Evolutionary conservation across 2,888 invertebrate genomes (phyloP), one percentile per base, ranked within the genome.

Genomic region (Poecilobothrus nobilitatus): DNA sequence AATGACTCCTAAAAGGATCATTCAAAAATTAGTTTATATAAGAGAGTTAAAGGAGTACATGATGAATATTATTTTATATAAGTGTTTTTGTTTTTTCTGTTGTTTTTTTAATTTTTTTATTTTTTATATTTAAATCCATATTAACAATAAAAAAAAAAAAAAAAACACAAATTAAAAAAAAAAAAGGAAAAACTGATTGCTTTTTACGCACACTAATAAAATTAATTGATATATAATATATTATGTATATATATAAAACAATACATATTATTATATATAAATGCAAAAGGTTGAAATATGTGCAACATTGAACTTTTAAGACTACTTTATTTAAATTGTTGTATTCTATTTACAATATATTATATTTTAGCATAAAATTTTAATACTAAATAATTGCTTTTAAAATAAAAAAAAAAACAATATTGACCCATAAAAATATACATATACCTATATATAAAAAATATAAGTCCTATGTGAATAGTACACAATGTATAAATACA

Each of bases 1-100:
- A 53, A 53, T 53, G 53, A 53, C 53, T 53, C 53, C 53, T 53
- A 53, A 53, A 53, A 53, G 53, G 53, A 53, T 53, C 53, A 53
- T 53, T 53, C 53, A 53, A 53, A 27, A 53, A 53, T 53, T 53
- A 53, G 53, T 53, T 53, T 53, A 18, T 53, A 18, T 53, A 53
- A 53, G 53, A 53, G 53, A 27, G 27, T 27, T 27, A 27, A 27
- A 27, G 27, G 27, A 27, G 27, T 27, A 8, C 37, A 53, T 53
- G 18, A 53, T 53, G 53, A 53, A 53, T 53, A 6, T 41, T 53
- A 53, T 53, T 15, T 12, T 53, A 15, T 18, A 53, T 53, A 18
- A 18, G n/a, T 53, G 15, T 53, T 6, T 18, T 18, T 53, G 18
- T 53, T 9, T n/a, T 12, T 6, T 18, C 3, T 53, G 18, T 53